These are phyloP conservation scores for Scyliorhinus canicula DNA, from an alignment of 2,797 vertebrate genomes.

Conservation along the genomic window DNA sequence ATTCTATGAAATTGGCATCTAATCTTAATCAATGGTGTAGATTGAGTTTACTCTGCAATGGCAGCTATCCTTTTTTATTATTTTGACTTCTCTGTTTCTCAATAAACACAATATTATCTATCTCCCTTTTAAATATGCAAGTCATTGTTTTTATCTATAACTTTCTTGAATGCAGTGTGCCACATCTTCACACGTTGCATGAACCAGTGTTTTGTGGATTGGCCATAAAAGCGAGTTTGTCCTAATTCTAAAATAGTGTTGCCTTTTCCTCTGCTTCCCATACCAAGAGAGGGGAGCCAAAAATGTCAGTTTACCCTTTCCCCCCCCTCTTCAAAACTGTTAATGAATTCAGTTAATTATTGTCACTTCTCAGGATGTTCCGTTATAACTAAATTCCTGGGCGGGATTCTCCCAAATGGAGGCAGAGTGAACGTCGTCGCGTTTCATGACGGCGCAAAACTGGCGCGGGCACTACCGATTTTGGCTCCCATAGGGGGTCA, in stretches of 20 bases:
- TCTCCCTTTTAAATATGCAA: background rate
- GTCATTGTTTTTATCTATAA: background rate
- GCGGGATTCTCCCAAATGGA: too few species aligned
- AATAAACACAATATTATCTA: too few species aligned
- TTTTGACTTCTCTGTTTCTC: background rate
- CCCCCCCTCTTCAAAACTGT: background rate
- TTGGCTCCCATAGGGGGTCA: too few species aligned
- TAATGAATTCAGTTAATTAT: background rate
- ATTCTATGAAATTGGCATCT: constrained; percentile 12
- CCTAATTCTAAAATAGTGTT: background rate
- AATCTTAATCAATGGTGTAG: background rate
- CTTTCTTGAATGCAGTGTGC: background rate
- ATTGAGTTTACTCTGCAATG: background rate
- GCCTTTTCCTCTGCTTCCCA: background rate
- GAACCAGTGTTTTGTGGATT: background rate
- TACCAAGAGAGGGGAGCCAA: background rate
- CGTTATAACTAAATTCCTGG: background rate
- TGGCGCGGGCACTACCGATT: too few species aligned
- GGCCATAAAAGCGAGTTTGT: background rate
- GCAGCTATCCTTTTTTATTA: background rate
- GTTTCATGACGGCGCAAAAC: too few species aligned
- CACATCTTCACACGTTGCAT: background rate
- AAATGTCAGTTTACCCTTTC: background rate
- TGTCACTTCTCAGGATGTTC: background rate
- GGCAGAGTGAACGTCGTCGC: too few species aligned